These are phyloP conservation scores for Halcyon leucocephala DNA, from an alignment of 2,797 vertebrate species.

Conservation along the genomic window DNA sequence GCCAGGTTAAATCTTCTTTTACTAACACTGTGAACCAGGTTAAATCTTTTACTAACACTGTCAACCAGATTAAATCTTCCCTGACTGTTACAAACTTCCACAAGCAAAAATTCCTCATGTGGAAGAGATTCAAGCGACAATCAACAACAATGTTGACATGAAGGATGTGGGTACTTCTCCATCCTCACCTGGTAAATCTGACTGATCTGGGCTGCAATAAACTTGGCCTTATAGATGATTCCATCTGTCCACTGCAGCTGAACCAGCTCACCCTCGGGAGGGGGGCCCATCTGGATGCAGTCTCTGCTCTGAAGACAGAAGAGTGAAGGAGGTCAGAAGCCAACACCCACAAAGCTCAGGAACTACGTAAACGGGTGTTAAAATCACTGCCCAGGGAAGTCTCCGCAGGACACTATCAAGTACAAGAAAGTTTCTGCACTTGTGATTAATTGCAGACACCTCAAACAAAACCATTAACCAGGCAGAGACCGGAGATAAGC, in stretches of 20 bases:
- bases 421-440: neutral
- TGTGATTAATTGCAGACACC: neutral
- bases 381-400: neutral
- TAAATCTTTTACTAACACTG: neutral
- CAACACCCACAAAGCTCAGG: neutral
- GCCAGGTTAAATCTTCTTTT: neutral
- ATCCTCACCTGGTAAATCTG: constrained; percentile 90
- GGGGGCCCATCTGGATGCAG: constrained; percentile 87
- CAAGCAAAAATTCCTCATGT: neutral
- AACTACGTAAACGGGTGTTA: too few relatives aligned
- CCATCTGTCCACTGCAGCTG: constrained; percentile 86
- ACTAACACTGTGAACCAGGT: neutral
- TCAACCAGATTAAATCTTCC: neutral
- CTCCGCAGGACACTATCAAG: fast-evolving
- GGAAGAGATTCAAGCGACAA: neutral
- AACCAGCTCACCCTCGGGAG: constrained; percentile 86
- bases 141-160: fast-evolving
- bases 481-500: neutral
- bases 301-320: constrained; percentile 87
- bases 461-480: neutral
- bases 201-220: constrained; percentile 85
- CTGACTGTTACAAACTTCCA: neutral
- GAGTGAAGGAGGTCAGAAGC: neutral
- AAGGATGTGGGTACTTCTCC: neutral
- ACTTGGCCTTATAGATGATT: constrained; percentile 88